Base-by-base conservation (phyloP, 2,113 vertebrate genomes). In the Festucalex cinctus region DNA sequence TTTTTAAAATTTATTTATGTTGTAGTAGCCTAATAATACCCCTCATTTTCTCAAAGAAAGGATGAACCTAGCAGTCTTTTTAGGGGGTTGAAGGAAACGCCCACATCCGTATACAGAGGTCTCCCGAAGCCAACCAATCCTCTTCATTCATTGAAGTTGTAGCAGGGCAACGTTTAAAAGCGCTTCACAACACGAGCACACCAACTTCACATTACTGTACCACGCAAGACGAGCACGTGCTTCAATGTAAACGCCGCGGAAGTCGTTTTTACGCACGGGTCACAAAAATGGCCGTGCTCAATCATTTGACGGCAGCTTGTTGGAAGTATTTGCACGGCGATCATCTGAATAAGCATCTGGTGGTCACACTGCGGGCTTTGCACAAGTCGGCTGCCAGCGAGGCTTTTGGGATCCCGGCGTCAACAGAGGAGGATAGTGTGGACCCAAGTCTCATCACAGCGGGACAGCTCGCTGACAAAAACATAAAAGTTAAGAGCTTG, bases 221-320 rank as follows among this genome's bases (percentile, higher is more conserved):
- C 49, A 17, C 24, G 10, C 36, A 32, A 48, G 24, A 13, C 28
- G 51, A 46, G 32, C 77, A 69, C 63, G 59, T 74, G 69, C 70
- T 17, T 6, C 19, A n/a, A 49, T 13, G 32, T 39, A 26, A 57
- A 7, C 44, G n/a, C 14, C 12, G 28, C 43, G 3, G 17, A 35
- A 13, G 62, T 49, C 1, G 39, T 19, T 49, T 65, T 65, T n/a
- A 32, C 16, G 28, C 63, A 65, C 43, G 41, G n/a, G 60, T 46
- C 44, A 9, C 19, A 16, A 73, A 1, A 5, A 95, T 95, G 94
- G 89, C 92, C 69, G 66, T 89, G 61, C 68, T 90, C 70, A 86
- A 66, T 12, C 75, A 85, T 17, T 74, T 92, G 2, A 71, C 88
- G 22, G 51, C 54, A 1, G 28, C 65, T n/a, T 80, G 68, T 2